A percentile compares a stretch with the other conserved stretches of the same genome.
These are phyloP conservation scores for Lophotriccus pileatus DNA, from an alignment of 2,797 vertebrate genomes.

Conservation along the genomic window DNA sequence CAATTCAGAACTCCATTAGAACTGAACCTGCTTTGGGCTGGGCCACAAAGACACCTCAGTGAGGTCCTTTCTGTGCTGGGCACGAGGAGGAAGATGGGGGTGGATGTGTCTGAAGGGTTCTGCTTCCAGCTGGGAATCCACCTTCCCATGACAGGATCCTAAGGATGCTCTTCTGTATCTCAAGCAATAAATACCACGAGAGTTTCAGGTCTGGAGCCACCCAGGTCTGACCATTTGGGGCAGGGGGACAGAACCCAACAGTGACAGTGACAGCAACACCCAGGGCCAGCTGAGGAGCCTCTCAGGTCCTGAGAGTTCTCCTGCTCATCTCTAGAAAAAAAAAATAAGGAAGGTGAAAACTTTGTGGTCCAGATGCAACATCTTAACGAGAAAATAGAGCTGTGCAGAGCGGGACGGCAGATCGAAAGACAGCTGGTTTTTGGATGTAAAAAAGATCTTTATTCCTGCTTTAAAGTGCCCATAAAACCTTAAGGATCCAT, in stretches of 20 bases:
- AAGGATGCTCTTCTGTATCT: accelerated
- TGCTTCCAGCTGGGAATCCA: neutral
- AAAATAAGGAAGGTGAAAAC: neutral
- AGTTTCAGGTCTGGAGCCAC: neutral
- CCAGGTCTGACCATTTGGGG: neutral
- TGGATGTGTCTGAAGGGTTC: neutral
- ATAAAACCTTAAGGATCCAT: slow-evolving; percentile 42
- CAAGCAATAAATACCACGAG: neutral
- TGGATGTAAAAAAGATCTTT: slow-evolving; percentile 44
- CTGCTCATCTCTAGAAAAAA: neutral
- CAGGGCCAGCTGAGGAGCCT: neutral
- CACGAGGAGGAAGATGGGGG: neutral
- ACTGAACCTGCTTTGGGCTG: neutral
- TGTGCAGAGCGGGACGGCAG: slow-evolving; percentile 10
- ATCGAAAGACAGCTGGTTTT: slow-evolving; percentile 54
- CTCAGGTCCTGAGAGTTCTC: neutral
- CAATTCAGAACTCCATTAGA: neutral
- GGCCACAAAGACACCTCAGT: neutral
- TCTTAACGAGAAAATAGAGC: slow-evolving; percentile 2
- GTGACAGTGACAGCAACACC: neutral
- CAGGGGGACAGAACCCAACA: neutral
- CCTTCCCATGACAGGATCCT: neutral
- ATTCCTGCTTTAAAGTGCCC: slow-evolving; percentile 42
- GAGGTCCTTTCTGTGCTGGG: neutral
- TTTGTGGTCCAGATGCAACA: slow-evolving; percentile 8